These are phyloP conservation scores for Athalia circularis DNA, from an alignment of 2,888 invertebrate species.

Conservation along the genomic window DNA sequence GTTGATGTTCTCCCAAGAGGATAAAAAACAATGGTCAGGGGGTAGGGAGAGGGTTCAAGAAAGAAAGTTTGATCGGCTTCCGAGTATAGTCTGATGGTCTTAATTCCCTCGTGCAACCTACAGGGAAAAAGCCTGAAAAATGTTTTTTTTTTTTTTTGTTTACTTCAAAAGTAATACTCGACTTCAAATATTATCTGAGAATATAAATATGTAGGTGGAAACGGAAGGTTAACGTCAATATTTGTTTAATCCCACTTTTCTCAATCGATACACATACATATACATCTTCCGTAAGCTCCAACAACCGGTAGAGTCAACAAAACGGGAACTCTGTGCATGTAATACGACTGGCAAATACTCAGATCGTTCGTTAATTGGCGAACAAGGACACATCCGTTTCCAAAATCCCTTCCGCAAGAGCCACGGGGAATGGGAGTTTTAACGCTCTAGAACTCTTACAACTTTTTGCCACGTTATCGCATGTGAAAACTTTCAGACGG, in stretches of 20 bases:
- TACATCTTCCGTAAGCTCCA: conserved; percentile 23
- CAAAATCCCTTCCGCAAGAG: too few relatives aligned
- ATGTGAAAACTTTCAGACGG: too few relatives aligned
- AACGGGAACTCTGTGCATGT: background rate
- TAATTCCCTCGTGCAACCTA: background rate
- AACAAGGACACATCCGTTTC: too few relatives aligned
- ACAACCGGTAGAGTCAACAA: conserved; percentile 8
- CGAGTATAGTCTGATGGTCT: background rate
- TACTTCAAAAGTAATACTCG: conserved; percentile 30
- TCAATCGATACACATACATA: background rate
- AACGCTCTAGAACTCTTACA: too few relatives aligned
- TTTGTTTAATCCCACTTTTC: conserved; percentile 13
- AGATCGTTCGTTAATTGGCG: too few relatives aligned
- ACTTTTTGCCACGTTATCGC: too few relatives aligned
- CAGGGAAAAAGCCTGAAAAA: background rate
- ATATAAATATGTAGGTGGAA: conserved; percentile 8
- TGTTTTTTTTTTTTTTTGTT: background rate
- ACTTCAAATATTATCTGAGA: conserved; percentile 23
- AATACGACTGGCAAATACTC: too few relatives aligned
- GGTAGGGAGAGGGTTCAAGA: background rate
- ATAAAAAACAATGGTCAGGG: conserved; percentile 17
- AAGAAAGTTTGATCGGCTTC: conserved; percentile 27
- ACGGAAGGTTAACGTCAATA: conserved; percentile 5
- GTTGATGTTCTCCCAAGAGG: conserved; percentile 5
- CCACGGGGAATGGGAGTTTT: too few relatives aligned